Conservation (phyloP, 2,888 invertebrate genomes). For the Lasioglossum marginatum region DNA sequence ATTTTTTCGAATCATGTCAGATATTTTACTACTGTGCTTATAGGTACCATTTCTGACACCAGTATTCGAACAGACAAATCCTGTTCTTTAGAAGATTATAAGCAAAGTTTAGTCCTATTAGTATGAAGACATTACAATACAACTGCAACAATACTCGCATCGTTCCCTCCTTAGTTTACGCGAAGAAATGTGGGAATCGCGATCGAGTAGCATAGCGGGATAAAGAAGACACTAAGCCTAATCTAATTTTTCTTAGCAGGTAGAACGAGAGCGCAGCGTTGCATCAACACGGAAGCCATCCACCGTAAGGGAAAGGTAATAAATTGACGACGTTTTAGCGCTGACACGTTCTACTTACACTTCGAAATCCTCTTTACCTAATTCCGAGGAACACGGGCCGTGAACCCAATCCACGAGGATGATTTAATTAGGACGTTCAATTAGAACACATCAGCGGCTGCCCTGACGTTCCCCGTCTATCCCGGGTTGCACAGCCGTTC, state of each 20-base stretch:
- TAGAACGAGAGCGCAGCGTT: background rate
- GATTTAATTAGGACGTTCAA: conserved; percentile 59
- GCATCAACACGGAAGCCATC: background rate
- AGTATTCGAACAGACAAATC: background rate
- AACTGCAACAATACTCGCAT: too few species aligned
- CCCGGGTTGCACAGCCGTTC: background rate
- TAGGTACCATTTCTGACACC: too few species aligned
- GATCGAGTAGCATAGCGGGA: background rate
- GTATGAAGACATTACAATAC: background rate
- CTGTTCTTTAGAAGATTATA: background rate
- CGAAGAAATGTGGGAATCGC: background rate
- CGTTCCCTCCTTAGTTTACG: background rate
- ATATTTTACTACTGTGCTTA: background rate
- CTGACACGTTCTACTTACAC: conserved; percentile 19
- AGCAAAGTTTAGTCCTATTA: background rate
- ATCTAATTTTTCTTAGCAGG: conserved; percentile 5
- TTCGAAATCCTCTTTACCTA: conserved; percentile 45
- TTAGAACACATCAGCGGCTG: conserved; percentile 48
- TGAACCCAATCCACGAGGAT: conserved; percentile 43
- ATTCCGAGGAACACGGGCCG: conserved; percentile 28
- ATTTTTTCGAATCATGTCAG: background rate
- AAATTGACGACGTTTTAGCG: conserved; percentile 30
- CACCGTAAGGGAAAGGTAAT: background rate
- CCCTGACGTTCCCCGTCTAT: conserved; percentile 3
- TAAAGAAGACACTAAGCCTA: background rate